phyloP scores from a whole-genome alignment of 1,140 invertebrate species.

The Drosophila fuyamai region DNA sequence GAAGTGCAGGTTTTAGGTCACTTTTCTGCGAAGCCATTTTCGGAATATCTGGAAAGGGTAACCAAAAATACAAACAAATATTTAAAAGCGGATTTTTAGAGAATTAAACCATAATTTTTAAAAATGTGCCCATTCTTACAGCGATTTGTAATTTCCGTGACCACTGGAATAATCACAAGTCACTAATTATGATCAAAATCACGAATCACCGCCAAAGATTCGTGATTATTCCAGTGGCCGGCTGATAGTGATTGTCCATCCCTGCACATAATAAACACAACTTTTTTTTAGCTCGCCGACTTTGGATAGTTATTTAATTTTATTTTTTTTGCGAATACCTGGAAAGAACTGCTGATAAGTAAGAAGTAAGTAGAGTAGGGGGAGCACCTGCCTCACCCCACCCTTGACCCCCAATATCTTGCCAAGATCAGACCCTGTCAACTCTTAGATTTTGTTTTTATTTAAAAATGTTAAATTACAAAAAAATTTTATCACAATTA shows the following conservation, averaged over 20 bases:
- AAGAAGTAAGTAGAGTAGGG: conserved; percentile 7
- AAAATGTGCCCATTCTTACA: no score
- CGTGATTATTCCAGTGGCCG: neutral
- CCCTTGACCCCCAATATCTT: neutral
- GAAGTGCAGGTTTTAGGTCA: no score
- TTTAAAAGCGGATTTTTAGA: no score
- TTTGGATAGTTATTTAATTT: neutral
- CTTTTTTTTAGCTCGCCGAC: neutral
- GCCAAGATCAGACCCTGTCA: neutral
- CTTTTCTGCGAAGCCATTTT: no score
- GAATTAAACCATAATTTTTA: no score
- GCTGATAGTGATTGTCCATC: neutral
- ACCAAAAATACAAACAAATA: no score
- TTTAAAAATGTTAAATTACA: conserved; percentile 80
- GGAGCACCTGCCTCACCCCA: no score
- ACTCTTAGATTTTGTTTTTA: conserved; percentile 58
- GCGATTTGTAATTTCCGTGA: no score
- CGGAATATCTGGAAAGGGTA: no score
- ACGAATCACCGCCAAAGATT: neutral
- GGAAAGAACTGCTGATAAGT: neutral
- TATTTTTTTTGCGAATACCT: neutral
- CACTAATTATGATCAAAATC: no score
- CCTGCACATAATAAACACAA: conserved; percentile 16
- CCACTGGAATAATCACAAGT: no score
- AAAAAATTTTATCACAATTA: conserved; percentile 81